phyloP scores from a whole-genome alignment of 2,888 invertebrate species.

The Synergus laeviventris region DNA sequence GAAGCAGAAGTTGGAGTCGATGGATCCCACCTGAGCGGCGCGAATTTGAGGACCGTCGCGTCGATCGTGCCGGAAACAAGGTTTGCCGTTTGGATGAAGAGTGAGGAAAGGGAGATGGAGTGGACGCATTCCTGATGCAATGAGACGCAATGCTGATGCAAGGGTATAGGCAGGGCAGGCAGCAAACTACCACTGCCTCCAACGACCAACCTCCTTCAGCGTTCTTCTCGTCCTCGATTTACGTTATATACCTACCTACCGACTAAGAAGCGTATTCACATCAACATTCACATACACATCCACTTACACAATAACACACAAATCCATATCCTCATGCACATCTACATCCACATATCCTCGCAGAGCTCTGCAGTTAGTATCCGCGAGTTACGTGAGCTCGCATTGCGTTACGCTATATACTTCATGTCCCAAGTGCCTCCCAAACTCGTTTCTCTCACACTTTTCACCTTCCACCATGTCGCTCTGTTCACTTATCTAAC shows the following conservation, averaged over 20 bases:
- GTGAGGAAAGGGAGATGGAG: constrained; percentile 57
- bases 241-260: constrained; percentile 30
- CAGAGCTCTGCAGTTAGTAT: neutral
- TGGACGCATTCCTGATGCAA: constrained; percentile 70
- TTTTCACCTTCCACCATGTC: constrained; percentile 25
- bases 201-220: constrained; percentile 47
- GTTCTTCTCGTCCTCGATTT: constrained; percentile 39
- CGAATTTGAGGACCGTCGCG: constrained; percentile 55
- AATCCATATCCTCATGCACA: no score
- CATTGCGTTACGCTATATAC: constrained; percentile 41
- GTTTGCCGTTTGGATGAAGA: constrained; percentile 57
- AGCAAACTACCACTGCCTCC: constrained; percentile 62
- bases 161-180: constrained; percentile 61
- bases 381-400: constrained; percentile 26
- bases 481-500: constrained; percentile 33
- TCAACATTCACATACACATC: constrained; percentile 4
- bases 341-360: neutral
- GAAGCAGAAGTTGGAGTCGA: constrained; percentile 43
- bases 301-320: no score
- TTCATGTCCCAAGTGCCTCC: constrained; percentile 32
- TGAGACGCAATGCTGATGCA: no score
- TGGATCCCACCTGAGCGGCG: constrained; percentile 33
- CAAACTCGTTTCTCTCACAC: constrained; percentile 43
- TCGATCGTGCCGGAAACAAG: constrained; percentile 65
- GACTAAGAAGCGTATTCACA: constrained; percentile 4